Evolutionary conservation across 1,140 invertebrate genomes (phyloP).

Genomic region (Asobara japonica): DNA sequence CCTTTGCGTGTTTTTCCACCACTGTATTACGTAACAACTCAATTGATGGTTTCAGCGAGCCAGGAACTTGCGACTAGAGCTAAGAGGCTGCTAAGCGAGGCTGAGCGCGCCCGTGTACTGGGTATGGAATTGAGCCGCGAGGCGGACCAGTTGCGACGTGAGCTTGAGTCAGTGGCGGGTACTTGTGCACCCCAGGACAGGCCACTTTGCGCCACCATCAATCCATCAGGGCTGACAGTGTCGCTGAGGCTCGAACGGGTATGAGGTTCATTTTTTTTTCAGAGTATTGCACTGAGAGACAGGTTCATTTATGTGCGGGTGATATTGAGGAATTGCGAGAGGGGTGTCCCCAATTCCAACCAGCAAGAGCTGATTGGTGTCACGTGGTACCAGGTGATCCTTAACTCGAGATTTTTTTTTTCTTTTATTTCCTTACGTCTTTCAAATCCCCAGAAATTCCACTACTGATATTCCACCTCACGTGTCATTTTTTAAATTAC

Average conservation of each 20-base stretch:
- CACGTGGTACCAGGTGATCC: no score
- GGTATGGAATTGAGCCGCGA: conserved; percentile 67
- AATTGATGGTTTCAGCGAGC: conserved; percentile 54
- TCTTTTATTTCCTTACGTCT: no score
- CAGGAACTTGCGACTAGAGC: conserved; percentile 65
- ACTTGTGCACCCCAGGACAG: conserved; percentile 70
- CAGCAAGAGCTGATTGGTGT: no score
- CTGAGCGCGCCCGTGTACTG: conserved; percentile 67
- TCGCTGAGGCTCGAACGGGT: conserved; percentile 60
- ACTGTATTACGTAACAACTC: no score
- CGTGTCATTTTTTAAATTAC: no score
- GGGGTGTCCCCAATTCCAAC: no score
- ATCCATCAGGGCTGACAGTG: conserved; percentile 70
- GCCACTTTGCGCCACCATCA: conserved; percentile 74
- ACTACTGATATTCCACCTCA: no score
- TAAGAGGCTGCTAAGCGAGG: conserved; percentile 63
- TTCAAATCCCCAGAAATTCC: no score
- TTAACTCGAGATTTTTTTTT: no score
- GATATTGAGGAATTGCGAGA: no score
- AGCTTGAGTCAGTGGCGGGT: conserved; percentile 69
- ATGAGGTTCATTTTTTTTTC: conserved; percentile 1
- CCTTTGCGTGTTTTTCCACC: no score
- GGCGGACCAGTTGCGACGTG: conserved; percentile 69
- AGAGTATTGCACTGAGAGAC: neutral
- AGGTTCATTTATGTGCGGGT: no score